These are phyloP conservation scores for Drosophila sordidula DNA, from an alignment of 2,888 invertebrate genomes.

Conservation along the genomic window DNA sequence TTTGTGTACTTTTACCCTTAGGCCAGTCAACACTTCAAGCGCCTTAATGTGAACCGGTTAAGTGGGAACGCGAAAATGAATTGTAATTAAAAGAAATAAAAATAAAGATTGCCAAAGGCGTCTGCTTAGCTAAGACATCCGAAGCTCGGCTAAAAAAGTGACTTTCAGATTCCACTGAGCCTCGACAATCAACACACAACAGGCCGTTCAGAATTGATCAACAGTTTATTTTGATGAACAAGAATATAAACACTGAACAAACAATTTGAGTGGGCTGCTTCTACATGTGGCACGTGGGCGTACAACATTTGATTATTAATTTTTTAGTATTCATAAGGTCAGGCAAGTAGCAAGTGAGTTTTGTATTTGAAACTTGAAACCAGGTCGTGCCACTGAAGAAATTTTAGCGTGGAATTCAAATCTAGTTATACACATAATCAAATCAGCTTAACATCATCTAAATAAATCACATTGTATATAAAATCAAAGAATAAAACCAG, in stretches of 20 bases:
- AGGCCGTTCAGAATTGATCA: constrained; percentile 14
- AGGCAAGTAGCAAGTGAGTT: constrained; percentile 8
- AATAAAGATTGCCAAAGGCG: constrained; percentile 30
- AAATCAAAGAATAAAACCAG: constrained; percentile 19
- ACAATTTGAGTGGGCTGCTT: constrained; percentile 30
- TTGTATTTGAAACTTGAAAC: neutral
- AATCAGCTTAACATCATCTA: neutral
- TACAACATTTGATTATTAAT: constrained; percentile 28
- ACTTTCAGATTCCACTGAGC: constrained; percentile 16
- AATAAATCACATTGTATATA: constrained; percentile 21
- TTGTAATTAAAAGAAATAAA: constrained; percentile 64
- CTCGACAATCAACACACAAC: constrained; percentile 1
- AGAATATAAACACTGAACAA: constrained; percentile 7
- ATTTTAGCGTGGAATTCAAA: neutral
- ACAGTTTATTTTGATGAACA: constrained; percentile 15
- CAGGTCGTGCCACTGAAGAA: neutral
- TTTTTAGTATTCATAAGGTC: constrained; percentile 33
- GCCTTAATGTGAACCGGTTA: constrained; percentile 61
- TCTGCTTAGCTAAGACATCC: constrained; percentile 7
- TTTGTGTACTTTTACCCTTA: constrained; percentile 23
- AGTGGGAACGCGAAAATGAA: constrained; percentile 34
- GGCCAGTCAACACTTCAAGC: constrained; percentile 17
- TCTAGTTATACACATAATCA: neutral
- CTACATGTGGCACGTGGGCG: constrained; percentile 25
- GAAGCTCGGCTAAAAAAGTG: constrained; percentile 32